Percentiles rank a stretch among this genome's conserved stretches.
Evolutionary conservation across 2,797 vertebrate species (phyloP).

Genomic region (Varecia variegata): DNA sequence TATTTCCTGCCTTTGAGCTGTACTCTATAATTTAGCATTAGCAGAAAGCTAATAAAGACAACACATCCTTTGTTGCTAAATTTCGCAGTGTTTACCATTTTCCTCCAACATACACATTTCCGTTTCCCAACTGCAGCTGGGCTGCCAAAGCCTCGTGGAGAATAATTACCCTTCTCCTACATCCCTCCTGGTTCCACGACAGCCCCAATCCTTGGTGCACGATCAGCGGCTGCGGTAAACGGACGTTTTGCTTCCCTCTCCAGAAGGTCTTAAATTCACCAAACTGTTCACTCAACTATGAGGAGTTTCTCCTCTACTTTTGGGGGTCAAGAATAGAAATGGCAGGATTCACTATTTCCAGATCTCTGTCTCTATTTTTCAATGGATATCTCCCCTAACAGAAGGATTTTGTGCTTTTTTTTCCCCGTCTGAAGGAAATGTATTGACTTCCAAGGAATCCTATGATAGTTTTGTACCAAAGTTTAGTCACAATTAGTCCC

Average conservation of each 20-base stretch:
- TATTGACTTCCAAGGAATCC: background rate
- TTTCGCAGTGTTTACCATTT: slow-evolving; percentile 50
- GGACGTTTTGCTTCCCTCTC: background rate
- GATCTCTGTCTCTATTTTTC: background rate
- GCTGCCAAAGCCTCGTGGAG: slow-evolving; percentile 59
- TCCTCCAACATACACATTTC: slow-evolving; percentile 54
- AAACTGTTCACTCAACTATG: background rate
- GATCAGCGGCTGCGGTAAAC: slow-evolving; percentile 27
- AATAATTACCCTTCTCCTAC: slow-evolving; percentile 53
- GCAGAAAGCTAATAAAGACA: slow-evolving; percentile 65
- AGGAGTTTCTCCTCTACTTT: background rate
- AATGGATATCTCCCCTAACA: background rate
- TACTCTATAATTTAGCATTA: slow-evolving; percentile 77
- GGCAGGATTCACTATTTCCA: background rate
- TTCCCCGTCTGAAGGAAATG: background rate
- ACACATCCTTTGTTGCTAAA: slow-evolving; percentile 57
- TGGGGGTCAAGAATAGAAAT: background rate
- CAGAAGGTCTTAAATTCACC: slow-evolving; percentile 13
- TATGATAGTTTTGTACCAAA: background rate
- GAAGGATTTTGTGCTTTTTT: slow-evolving; percentile 27
- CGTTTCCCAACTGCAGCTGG: slow-evolving; percentile 56
- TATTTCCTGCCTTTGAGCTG: slow-evolving; percentile 28
- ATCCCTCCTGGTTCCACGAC: background rate
- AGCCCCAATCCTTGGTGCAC: background rate
- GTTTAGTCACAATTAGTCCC: background rate